Evolutionary conservation across 1,140 invertebrate species (phyloP).

Genomic region (Armadillidium nasatum): DNA sequence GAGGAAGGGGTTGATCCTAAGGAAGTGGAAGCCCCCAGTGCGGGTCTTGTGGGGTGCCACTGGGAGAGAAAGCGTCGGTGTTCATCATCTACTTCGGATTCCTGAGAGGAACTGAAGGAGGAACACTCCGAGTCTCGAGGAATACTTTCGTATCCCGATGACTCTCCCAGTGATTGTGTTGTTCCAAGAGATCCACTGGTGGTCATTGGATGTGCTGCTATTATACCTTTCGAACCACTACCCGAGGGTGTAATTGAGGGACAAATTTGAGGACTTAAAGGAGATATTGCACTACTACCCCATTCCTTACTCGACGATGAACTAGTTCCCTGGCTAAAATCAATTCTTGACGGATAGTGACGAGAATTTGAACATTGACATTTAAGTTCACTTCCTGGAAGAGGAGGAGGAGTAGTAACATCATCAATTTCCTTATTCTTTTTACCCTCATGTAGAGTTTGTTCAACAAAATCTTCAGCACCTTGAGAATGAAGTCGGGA

Average conservation of each 20-base stretch:
- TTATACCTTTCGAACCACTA: not conserved
- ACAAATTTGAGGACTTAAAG: not conserved
- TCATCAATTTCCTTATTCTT: too few relatives aligned
- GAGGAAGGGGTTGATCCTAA: not conserved
- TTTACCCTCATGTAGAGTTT: not conserved
- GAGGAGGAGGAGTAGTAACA: not conserved
- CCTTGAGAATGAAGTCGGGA: slow-evolving; percentile 43
- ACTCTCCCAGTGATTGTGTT: slow-evolving; percentile 58
- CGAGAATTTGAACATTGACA: slow-evolving; percentile 61
- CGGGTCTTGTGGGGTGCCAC: not conserved
- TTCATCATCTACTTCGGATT: slow-evolving; percentile 55
- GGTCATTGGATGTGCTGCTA: slow-evolving; percentile 28
- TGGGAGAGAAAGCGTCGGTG: slow-evolving; percentile 27
- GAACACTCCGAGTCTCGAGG: slow-evolving; percentile 63
- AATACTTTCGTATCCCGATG: slow-evolving; percentile 84
- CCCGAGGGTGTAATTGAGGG: not conserved
- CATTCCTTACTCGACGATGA: not conserved
- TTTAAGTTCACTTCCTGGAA: not conserved
- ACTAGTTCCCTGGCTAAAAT: not conserved
- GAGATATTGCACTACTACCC: not conserved
- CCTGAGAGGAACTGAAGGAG: slow-evolving; percentile 75
- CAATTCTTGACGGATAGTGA: too few relatives aligned
- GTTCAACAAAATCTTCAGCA: slow-evolving; percentile 25
- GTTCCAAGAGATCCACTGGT: slow-evolving; percentile 43
- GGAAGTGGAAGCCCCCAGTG: not conserved